Conservation (phyloP, 2,888 invertebrate species). For the Harpalus rubripes region DNA sequence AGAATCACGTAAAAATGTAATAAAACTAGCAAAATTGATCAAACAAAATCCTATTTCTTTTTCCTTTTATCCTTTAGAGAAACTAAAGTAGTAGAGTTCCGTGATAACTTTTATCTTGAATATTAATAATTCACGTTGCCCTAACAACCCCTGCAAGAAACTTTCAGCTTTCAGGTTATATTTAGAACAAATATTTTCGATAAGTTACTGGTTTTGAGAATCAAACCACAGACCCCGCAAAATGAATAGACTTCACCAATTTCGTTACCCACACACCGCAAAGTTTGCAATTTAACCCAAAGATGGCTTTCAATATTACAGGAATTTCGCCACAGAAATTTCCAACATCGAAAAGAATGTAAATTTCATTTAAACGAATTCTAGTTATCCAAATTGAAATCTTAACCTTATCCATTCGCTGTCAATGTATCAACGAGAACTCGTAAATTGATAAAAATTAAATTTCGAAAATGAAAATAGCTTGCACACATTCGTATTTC, state of each 20-base stretch:
- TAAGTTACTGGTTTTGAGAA: not conserved
- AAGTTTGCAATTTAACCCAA: not conserved
- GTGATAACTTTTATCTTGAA: not conserved
- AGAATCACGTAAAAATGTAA: not conserved
- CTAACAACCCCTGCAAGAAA: too few species aligned
- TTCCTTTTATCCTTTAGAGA: not conserved
- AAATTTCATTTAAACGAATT: slow-evolving; percentile 4
- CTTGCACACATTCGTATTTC: not conserved
- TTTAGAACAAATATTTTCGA: slow-evolving; percentile 7
- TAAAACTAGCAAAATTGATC: not conserved
- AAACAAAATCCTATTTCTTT: not conserved
- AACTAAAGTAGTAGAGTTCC: not conserved
- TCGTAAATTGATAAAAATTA: slow-evolving; percentile 4
- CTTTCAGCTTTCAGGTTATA: not conserved
- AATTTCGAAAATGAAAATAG: not conserved
- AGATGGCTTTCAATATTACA: not conserved
- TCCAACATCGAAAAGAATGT: too few species aligned
- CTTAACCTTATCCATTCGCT: not conserved
- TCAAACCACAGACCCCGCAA: not conserved
- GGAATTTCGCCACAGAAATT: not conserved
- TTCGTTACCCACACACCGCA: not conserved
- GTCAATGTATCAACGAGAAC: not conserved
- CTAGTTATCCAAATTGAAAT: slow-evolving; percentile 3
- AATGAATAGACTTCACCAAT: not conserved
- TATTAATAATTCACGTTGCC: too few species aligned